Conservation (phyloP, 2,888 invertebrate species). For the Xestia sexstrigata region DNA sequence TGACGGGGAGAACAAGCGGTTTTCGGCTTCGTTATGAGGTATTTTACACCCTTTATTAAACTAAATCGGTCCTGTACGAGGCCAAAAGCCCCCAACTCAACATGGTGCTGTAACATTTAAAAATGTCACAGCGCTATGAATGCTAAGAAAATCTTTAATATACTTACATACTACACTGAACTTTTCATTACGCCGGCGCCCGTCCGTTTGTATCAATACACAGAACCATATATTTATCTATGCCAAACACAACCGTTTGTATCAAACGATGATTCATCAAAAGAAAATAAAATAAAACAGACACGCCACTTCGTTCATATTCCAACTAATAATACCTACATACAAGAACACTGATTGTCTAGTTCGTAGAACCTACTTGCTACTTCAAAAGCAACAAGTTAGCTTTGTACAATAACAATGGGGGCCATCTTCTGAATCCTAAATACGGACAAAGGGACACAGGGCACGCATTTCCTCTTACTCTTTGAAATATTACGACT, state of each 20-base stretch:
- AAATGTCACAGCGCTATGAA: background rate
- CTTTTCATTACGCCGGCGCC: background rate
- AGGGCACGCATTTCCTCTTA: constrained; percentile 49
- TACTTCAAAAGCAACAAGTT: constrained; percentile 59
- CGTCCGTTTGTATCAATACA: background rate
- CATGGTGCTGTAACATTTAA: background rate
- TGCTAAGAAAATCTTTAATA: background rate
- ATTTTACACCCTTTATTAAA: no score
- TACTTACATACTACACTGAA: background rate
- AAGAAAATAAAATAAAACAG: constrained; percentile 24
- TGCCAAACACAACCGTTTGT: background rate
- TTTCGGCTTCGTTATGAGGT: no score
- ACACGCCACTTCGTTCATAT: constrained; percentile 25
- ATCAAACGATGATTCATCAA: constrained; percentile 17
- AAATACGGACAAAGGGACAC: constrained; percentile 44
- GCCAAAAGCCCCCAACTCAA: no score
- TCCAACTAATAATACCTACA: constrained; percentile 22
- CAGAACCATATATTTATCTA: background rate
- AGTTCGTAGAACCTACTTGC: constrained; percentile 46
- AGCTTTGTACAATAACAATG: constrained; percentile 62
- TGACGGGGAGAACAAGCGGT: no score
- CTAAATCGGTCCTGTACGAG: no score
- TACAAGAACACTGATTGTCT: constrained; percentile 29
- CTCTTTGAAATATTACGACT: constrained; percentile 33
- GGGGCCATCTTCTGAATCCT: constrained; percentile 50